A percentile compares a stretch with the other conserved stretches of the same genome.
Evolutionary conservation across 2,113 vertebrate species (phyloP).

Genomic region (Catharus fuscescens): DNA sequence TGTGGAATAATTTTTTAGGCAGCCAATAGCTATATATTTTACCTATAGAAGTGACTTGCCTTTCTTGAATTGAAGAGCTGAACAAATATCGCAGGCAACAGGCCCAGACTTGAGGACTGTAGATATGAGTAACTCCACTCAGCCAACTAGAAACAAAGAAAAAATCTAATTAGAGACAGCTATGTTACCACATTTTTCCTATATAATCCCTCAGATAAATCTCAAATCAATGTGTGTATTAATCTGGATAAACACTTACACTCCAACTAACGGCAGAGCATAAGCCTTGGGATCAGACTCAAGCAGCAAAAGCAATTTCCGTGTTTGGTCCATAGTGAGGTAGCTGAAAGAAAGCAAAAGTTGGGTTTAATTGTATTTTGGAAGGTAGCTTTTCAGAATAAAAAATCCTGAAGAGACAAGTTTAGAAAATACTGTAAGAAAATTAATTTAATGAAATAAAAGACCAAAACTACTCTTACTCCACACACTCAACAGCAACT

Average conservation of each 20-base stretch:
- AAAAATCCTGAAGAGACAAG: neutral
- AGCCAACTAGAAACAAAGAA: slow-evolving; percentile 84
- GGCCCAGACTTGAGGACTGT: slow-evolving; percentile 88
- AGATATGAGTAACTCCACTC: slow-evolving; percentile 86
- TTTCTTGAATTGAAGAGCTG: slow-evolving; percentile 87
- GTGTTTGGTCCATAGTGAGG: slow-evolving; percentile 94
- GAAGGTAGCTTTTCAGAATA: neutral
- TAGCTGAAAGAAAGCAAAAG: slow-evolving; percentile 80
- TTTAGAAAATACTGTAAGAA: neutral
- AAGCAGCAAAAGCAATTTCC: slow-evolving; percentile 90
- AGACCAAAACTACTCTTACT: neutral
- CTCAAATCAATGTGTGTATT: neutral
- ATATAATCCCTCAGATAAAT: neutral
- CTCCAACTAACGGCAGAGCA: slow-evolving; percentile 88
- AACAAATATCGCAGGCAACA: slow-evolving; percentile 89
- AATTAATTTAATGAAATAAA: neutral
- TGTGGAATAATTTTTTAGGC: neutral
- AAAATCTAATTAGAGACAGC: neutral
- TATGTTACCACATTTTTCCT: neutral
- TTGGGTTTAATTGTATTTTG: neutral
- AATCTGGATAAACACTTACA: slow-evolving; percentile 82
- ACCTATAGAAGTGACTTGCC: slow-evolving; percentile 73
- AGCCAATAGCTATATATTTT: neutral
- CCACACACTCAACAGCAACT: neutral
- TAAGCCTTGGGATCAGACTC: slow-evolving; percentile 94